Percentiles rank a stretch among this genome's conserved stretches.
Conservation (phyloP, 2,113 vertebrate genomes). For the Chrysochloris asiatica region DNA sequence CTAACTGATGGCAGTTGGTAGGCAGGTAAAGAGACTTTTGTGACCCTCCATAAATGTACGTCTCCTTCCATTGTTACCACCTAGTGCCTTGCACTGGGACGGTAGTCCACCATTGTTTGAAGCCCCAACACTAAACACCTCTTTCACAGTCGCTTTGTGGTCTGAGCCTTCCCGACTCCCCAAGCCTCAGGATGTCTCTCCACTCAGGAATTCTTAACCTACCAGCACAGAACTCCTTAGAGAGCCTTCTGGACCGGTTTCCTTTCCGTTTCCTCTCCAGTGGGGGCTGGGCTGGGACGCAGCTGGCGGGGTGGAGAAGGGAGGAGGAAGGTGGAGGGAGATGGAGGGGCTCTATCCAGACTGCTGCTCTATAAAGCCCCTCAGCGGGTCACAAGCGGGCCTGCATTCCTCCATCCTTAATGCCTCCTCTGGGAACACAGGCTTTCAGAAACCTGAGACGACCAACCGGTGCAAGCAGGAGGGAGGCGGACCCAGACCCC, state of each 20-base stretch:
- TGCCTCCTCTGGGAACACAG: conserved; percentile 82
- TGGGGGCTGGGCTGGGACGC: conserved; percentile 33
- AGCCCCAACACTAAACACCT: background rate
- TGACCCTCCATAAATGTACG: background rate
- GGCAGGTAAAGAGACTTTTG: background rate
- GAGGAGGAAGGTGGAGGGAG: conserved; percentile 34
- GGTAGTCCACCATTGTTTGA: accelerated
- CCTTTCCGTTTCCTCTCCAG: background rate
- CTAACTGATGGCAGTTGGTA: background rate
- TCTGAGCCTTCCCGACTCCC: background rate
- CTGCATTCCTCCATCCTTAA: conserved; percentile 84
- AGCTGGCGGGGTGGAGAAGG: conserved; percentile 39
- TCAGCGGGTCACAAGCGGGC: conserved; percentile 68
- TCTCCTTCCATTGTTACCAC: background rate
- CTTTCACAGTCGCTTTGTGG: background rate
- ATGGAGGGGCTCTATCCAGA: conserved; percentile 68
- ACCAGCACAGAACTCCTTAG: background rate
- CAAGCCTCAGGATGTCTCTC: background rate
- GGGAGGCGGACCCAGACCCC: conserved; percentile 51
- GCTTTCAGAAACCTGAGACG: conserved; percentile 82
- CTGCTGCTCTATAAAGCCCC: conserved; percentile 70
- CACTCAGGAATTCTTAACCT: background rate
- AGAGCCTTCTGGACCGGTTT: background rate
- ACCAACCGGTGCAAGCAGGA: background rate
- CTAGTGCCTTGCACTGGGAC: background rate